A percentile compares a stretch with the other conserved stretches of the same genome.
Conservation (phyloP, 2,888 invertebrate genomes). For the Cheilosia impressa region DNA sequence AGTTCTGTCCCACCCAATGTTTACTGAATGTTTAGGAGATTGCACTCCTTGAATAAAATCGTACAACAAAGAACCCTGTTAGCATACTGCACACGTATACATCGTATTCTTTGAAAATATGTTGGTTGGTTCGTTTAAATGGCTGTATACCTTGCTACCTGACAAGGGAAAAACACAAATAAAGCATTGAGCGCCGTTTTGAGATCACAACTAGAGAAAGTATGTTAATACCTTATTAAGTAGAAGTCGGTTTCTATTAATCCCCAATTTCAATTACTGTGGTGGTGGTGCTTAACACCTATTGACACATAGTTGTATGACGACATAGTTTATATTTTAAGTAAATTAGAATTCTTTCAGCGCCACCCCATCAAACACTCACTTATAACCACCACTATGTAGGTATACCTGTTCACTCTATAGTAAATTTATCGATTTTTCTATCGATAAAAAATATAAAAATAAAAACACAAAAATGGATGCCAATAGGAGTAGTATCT, state of each 20-base stretch:
- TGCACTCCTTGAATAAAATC: background rate
- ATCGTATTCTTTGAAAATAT: constrained; percentile 1
- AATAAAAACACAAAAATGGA: constrained; percentile 36
- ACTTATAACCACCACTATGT: constrained; percentile 6
- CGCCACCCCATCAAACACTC: constrained; percentile 13
- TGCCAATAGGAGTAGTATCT: background rate
- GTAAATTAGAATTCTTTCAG: constrained; percentile 15
- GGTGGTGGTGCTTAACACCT: background rate
- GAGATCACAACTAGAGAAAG: too few species aligned
- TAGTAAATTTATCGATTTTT: constrained; percentile 69
- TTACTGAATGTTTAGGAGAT: background rate
- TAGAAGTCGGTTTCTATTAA: background rate
- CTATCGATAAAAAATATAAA: constrained; percentile 28
- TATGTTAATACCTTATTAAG: background rate
- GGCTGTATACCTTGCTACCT: too few species aligned
- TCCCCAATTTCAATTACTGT: background rate
- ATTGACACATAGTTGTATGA: constrained; percentile 23
- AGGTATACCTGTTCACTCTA: constrained; percentile 62
- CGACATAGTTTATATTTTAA: constrained; percentile 28
- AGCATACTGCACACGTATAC: too few species aligned
- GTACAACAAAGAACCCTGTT: background rate
- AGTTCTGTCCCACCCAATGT: constrained; percentile 32
- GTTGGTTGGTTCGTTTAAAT: too few species aligned
- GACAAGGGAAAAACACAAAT: too few species aligned
- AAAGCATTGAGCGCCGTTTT: too few species aligned